Base-by-base conservation (phyloP, 2,113 vertebrate species). In the Synchiropus splendidus region DNA sequence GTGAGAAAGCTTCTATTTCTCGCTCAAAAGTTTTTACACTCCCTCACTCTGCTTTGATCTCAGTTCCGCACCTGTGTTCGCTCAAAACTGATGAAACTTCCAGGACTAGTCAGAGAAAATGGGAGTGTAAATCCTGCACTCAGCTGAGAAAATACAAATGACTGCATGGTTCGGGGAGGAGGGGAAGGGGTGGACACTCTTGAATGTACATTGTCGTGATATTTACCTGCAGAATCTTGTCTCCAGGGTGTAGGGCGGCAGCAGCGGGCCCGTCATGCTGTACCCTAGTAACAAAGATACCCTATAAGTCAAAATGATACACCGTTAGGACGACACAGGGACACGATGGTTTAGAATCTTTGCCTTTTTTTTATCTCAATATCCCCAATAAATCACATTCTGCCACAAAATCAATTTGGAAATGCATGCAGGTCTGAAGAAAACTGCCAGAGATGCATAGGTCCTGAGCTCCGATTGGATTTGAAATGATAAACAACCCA, bases 211-310 rank as follows among this genome's bases (percentile, higher is more conserved):
- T 38, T 44, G 37, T 45, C 42, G 65, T 16, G 51, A 48, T 18
- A 3, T 48, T 79, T 93, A 98, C 95, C 94, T 97, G 90, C 63
- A 99, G 85, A 82, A 99, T 96, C 83, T 99, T 99, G 80, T 99
- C 95, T 61, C 95, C 95, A 33, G 94, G 94, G 86, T 87, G 92
- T 65, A 99, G 90, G 70, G 89, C 72, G 54, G 87, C 87, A 74
- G 87, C 81, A 31, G 95, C 94, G 17, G 95, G 91, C 69, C 95
- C 95, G 42, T 99, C 94, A 94, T 91, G 94, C 89, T 99, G 95
- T 93, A 99, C 95, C 93, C 95, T 97, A 97, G 95, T 99, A 92
- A 99, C 94, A 96, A 99, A 99, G 93, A 99, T 99, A 93, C 95
- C 95, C 95, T 99, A 97, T 94, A 95, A 90, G 92, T 97, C 92